A percentile compares a stretch with the other conserved stretches of the same genome.
Conservation (phyloP, 2,797 vertebrate genomes). For the Pipistrellus pipistrellus region DNA sequence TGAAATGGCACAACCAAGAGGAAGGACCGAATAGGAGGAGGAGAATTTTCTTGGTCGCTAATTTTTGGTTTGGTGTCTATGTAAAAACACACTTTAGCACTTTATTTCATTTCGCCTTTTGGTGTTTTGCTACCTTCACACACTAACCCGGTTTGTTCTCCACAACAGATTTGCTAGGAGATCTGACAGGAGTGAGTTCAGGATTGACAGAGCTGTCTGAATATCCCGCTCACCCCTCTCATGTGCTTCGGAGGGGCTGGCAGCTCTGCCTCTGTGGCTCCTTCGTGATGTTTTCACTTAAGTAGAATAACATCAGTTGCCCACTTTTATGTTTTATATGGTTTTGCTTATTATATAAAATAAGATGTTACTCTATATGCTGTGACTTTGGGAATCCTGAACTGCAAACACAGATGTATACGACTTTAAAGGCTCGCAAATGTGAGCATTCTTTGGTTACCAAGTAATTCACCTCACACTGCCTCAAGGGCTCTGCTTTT, state of each 20-base stretch:
- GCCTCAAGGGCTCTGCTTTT: slow-evolving; percentile 5
- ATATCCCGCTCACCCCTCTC: background rate
- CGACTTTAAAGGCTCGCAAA: background rate
- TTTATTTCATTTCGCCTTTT: slow-evolving; percentile 20
- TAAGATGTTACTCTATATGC: background rate
- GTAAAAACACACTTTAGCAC: background rate
- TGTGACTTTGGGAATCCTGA: background rate
- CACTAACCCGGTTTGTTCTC: background rate
- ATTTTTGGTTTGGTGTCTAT: background rate
- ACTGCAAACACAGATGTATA: background rate
- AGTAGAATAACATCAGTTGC: background rate
- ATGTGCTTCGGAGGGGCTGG: background rate
- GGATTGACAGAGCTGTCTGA: background rate
- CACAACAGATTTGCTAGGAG: background rate
- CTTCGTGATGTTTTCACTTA: background rate
- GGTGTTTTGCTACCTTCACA: background rate
- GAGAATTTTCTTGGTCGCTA: background rate
- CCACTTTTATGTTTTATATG: background rate
- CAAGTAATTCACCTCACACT: background rate
- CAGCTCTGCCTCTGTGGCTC: background rate
- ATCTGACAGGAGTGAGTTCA: background rate
- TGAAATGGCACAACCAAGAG: background rate
- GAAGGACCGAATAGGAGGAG: background rate
- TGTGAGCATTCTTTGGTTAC: slow-evolving; percentile 1
- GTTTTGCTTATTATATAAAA: slow-evolving; percentile 22